Evolutionary conservation across 53 echinoderm and acorn worm genomes (phyloP), one percentile per base, ranked within the genome.

Genomic region (Echinarachnius parma): DNA sequence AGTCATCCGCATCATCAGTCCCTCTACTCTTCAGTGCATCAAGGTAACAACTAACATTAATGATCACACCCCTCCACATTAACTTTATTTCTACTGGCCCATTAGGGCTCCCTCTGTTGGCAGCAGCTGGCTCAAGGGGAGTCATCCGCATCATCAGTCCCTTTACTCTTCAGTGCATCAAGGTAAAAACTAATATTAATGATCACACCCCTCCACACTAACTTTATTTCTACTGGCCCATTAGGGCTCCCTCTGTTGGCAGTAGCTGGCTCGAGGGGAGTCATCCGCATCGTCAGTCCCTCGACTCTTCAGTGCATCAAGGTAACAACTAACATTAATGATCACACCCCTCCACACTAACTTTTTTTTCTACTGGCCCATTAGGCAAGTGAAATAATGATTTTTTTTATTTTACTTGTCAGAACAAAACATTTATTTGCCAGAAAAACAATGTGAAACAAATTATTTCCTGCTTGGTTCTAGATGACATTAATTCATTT

Each of bases 291-390:
- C 77, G 82, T 98, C 53, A 98, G 98, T 53, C 98, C 98, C 23
- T 88, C 92, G 58, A 98, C 87, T 5, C 69, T 98, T 60, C 98
- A 98, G 81, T 98, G 98, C 83, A 75, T 98, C 11, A 98, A 92
- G 91, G 98, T 98, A 76, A 52, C 11, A 9, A 24, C 26, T 29
- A 10, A 39, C 39, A 39, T 9, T 7, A 13, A 39, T 39, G 39
- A n/a, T n/a, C n/a, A n/a, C n/a, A n/a, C n/a, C n/a, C n/a, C n/a
- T n/a, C n/a, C n/a, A n/a, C n/a, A n/a, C n/a, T n/a, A n/a, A n/a
- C n/a, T n/a, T n/a, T n/a, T n/a, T n/a, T n/a, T n/a, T n/a, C n/a
- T n/a, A n/a, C n/a, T n/a, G n/a, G n/a, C n/a, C n/a, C n/a, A n/a
- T n/a, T n/a, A n/a, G n/a, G n/a, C n/a, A n/a, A n/a, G n/a, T n/a